Evolutionary conservation across 2,888 invertebrate genomes (phyloP).

Genomic region (Malthinus seriepunctatus): DNA sequence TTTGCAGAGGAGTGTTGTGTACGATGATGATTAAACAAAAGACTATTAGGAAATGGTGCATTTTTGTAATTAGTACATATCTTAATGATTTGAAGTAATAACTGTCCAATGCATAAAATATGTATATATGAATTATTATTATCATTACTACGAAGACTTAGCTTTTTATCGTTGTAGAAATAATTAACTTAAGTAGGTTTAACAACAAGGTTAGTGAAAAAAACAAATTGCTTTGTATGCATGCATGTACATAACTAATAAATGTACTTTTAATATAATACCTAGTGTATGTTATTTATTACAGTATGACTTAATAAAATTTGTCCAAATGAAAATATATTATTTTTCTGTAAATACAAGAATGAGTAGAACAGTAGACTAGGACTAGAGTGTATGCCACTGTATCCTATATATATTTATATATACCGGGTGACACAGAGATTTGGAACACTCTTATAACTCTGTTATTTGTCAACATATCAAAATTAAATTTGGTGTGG

Average conservation of each 20-base stretch:
- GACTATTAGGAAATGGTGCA: conserved; percentile 5
- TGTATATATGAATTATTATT: conserved; percentile 11
- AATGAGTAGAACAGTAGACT: no score
- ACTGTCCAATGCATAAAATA: conserved; percentile 21
- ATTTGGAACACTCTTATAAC: no score
- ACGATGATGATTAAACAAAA: background rate
- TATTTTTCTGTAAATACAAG: no score
- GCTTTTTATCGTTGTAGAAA: conserved; percentile 29
- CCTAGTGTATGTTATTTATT: conserved; percentile 3
- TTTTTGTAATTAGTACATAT: conserved; percentile 15
- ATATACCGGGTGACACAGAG: no score
- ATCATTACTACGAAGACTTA: conserved; percentile 4
- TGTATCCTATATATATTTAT: no score
- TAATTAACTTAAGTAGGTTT: conserved; percentile 24
- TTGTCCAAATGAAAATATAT: no score
- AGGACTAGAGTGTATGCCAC: no score
- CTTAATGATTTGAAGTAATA: background rate
- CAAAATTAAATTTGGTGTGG: no score
- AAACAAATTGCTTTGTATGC: conserved; percentile 21
- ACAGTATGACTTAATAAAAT: background rate
- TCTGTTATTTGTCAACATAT: no score
- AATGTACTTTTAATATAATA: conserved; percentile 29
- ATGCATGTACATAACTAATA: conserved; percentile 35
- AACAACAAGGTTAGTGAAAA: conserved; percentile 29
- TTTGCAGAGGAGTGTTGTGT: background rate